Conservation (phyloP, 2,113 vertebrate genomes). For the Ophiodon elongatus region DNA sequence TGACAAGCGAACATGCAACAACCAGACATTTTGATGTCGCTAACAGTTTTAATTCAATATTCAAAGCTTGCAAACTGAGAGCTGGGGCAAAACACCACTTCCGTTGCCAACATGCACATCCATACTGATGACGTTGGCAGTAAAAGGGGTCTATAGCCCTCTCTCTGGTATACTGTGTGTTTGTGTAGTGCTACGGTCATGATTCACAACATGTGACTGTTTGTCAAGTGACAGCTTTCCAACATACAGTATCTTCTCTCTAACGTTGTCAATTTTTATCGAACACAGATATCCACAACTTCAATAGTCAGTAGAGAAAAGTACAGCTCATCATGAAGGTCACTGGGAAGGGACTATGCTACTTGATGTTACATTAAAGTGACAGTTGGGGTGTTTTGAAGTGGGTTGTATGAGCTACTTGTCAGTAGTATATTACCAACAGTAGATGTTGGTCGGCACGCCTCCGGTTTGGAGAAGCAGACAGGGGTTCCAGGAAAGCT, state of each 20-base stretch:
- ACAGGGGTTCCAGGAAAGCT: no score
- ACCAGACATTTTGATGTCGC: not conserved
- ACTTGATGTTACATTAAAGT: not conserved
- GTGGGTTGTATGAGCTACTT: not conserved
- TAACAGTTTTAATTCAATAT: no score
- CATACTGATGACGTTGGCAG: not conserved
- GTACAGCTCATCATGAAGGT: not conserved
- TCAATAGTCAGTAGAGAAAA: not conserved
- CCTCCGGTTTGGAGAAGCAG: no score
- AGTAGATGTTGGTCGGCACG: no score
- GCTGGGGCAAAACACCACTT: not conserved
- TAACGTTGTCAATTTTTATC: not conserved
- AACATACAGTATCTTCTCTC: not conserved
- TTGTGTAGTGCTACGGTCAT: not conserved
- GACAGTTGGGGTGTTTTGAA: not conserved
- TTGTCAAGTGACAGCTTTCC: not conserved
- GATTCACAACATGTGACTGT: not conserved
- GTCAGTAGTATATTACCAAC: not conserved
- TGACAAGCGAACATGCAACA: not conserved
- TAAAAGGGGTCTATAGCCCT: not conserved
- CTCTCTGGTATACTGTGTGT: not conserved
- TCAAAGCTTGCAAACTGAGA: no score
- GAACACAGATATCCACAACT: not conserved
- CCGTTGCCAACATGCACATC: not conserved
- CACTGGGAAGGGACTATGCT: not conserved